Percentiles rank a stretch among this genome's conserved stretches.
These are phyloP conservation scores for Metopia argyrocephala DNA, from an alignment of 2,888 invertebrate species.

Conservation along the genomic window DNA sequence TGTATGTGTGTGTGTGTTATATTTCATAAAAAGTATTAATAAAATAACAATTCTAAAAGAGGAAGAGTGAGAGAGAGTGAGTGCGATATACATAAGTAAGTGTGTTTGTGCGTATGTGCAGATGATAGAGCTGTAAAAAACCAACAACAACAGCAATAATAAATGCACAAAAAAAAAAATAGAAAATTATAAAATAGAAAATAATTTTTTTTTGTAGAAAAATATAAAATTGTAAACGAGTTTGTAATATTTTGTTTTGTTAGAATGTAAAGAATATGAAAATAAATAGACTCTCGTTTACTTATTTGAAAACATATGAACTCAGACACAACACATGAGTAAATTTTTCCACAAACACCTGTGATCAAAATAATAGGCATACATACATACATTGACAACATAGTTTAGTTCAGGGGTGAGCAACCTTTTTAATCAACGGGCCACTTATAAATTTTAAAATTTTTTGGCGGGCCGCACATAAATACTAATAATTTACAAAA, in stretches of 20 bases:
- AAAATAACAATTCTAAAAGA: background rate
- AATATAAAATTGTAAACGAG: background rate
- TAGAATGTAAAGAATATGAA: background rate
- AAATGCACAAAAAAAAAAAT: background rate
- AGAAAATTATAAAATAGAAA: background rate
- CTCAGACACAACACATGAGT: background rate
- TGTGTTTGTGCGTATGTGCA: background rate
- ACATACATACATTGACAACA: no score
- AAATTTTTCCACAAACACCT: no score
- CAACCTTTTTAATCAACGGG: no score
- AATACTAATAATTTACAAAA: no score
- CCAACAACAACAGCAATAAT: background rate
- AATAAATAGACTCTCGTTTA: background rate
- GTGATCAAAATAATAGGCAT: no score
- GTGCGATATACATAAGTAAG: no score
- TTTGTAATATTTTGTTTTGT: no score
- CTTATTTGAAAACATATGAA: background rate
- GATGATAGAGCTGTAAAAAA: background rate
- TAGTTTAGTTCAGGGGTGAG: no score
- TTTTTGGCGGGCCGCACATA: no score
- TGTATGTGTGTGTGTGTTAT: background rate
- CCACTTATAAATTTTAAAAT: no score
- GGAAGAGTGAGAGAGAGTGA: background rate
- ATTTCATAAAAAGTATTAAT: no score
- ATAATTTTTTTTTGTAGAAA: background rate